phyloP scores from a whole-genome alignment of 2,888 invertebrate species.

The Criorhina ranunculi region DNA sequence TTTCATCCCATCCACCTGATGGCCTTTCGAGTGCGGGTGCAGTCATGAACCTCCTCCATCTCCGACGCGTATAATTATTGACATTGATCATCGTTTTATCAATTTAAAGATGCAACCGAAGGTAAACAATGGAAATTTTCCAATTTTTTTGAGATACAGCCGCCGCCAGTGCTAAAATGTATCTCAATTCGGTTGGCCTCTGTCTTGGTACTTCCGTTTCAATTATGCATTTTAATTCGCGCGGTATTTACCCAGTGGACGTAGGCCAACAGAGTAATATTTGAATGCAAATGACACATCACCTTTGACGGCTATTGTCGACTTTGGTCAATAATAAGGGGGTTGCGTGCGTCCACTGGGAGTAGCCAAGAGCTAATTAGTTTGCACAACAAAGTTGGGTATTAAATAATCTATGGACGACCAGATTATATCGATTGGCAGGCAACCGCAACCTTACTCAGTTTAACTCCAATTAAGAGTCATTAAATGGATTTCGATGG shows the following conservation, averaged over 20 bases:
- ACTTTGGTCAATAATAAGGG: not conserved
- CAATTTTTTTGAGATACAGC: too few species aligned
- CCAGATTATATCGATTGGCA: too few species aligned
- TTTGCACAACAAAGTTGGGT: not conserved
- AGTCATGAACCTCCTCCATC: constrained; percentile 24
- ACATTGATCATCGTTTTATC: constrained; percentile 34
- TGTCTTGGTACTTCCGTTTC: constrained; percentile 6
- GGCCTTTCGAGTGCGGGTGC: constrained; percentile 23
- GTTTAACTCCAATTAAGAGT: too few species aligned
- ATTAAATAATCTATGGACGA: not conserved
- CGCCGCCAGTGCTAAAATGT: not conserved
- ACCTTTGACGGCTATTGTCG: not conserved
- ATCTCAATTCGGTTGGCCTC: not conserved
- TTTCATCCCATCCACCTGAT: constrained; percentile 25
- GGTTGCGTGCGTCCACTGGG: not conserved
- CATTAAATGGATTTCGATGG: too few species aligned
- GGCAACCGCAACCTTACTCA: too few species aligned
- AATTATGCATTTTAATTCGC: constrained; percentile 3
- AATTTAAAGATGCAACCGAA: constrained; percentile 15
- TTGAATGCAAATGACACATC: not conserved
- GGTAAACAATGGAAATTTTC: not conserved
- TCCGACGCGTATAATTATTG: constrained; percentile 27
- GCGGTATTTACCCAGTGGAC: not conserved
- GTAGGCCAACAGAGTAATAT: not conserved
- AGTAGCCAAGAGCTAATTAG: not conserved